Conservation (phyloP, 2,888 invertebrate species). For the Crocallis elinguaria region DNA sequence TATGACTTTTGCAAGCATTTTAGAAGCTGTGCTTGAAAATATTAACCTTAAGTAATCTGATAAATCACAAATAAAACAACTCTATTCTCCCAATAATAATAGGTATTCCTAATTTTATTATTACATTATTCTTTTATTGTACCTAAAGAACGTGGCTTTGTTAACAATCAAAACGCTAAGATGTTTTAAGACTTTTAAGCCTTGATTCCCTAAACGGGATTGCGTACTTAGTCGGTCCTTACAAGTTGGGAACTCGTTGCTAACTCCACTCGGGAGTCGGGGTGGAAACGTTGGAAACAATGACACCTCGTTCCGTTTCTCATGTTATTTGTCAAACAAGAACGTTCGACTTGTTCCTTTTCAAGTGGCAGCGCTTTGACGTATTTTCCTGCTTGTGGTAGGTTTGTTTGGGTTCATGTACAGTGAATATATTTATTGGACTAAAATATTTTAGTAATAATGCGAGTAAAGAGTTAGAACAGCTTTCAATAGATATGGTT, state of each 20-base stretch:
- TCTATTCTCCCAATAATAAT: too few relatives aligned
- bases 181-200: background rate
- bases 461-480: too few relatives aligned
- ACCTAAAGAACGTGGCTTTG: background rate
- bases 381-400: background rate
- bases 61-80: too few relatives aligned
- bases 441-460: too few relatives aligned
- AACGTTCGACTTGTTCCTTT: slow-evolving; percentile 7
- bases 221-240: slow-evolving; percentile 3
- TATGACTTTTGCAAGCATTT: too few relatives aligned
- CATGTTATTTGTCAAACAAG: slow-evolving; percentile 8
- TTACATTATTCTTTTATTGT: background rate
- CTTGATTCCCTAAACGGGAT: background rate
- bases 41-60: too few relatives aligned
- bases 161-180: background rate
- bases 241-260: background rate
- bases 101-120: too few relatives aligned
- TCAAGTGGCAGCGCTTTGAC: background rate
- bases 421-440: too few relatives aligned
- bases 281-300: background rate
- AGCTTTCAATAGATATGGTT: too few relatives aligned
- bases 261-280: background rate
- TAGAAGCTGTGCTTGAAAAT: too few relatives aligned
- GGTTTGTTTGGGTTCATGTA: background rate
- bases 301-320: background rate